Evolutionary conservation across 92 coral and sea anemone species (phyloP).

Genomic region (Porites evermanni): DNA sequence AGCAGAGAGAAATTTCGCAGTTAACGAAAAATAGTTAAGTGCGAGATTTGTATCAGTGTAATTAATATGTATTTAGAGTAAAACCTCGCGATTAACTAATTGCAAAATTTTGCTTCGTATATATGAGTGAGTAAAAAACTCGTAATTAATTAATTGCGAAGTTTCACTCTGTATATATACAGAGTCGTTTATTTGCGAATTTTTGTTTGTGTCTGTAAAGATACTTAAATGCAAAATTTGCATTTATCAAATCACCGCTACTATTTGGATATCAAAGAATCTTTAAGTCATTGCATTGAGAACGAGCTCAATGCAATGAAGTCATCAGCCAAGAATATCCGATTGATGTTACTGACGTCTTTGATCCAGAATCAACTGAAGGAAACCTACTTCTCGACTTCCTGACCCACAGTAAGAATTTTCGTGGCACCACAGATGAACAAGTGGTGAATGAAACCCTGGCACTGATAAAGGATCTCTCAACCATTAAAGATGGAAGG

Average conservation of each 20-base stretch:
- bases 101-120: too few species aligned
- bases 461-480: not conserved
- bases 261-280: conserved; percentile 29
- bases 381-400: conserved; percentile 59
- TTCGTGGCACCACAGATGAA: too few species aligned
- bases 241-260: conserved; percentile 47
- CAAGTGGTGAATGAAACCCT: conserved; percentile 15
- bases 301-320: conserved; percentile 14
- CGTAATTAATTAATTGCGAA: too few species aligned
- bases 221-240: conserved; percentile 33
- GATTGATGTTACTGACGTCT: conserved; percentile 45
- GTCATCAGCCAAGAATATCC: conserved; percentile 18
- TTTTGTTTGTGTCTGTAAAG: too few species aligned
- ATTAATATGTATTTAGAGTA: too few species aligned
- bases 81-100: too few species aligned
- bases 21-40: not conserved
- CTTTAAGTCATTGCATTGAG: conserved; percentile 16
- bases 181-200: too few species aligned
- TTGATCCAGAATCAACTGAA: conserved; percentile 29
- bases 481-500: conserved; percentile 36
- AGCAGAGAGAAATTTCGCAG: not conserved
- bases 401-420: not conserved
- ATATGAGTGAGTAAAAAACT: too few species aligned
- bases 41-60: too few species aligned
- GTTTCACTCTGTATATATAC: too few species aligned